Percentiles rank a stretch among this genome's conserved stretches.
phyloP scores from a whole-genome alignment of 2,888 invertebrate species.

The Aleiodes testaceus region DNA sequence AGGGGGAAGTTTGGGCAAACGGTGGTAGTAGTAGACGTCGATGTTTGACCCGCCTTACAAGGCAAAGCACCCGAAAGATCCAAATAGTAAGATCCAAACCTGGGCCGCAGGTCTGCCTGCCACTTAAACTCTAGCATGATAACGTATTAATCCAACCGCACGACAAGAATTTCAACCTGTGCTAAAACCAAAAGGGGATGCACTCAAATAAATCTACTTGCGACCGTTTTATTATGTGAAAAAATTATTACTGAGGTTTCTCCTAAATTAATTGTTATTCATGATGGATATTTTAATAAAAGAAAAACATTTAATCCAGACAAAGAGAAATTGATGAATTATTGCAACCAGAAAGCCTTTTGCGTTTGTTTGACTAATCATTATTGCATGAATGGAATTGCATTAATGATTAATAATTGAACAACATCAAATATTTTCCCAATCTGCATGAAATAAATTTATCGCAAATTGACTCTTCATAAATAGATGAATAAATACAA shows the following conservation, averaged over 20 bases:
- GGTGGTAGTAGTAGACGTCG: conserved; percentile 52
- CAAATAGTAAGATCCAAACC: conserved; percentile 34
- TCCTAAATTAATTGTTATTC: no score
- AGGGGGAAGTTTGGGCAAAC: conserved; percentile 5
- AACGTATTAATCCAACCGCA: conserved; percentile 63
- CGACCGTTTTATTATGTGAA: not conserved
- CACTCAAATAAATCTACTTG: not conserved
- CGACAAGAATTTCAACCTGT: conserved; percentile 55
- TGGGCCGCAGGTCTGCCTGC: conserved; percentile 54
- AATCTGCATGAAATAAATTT: no score
- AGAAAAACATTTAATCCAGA: no score
- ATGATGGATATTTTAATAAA: no score
- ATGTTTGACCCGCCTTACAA: conserved; percentile 67
- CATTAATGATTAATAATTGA: conserved; percentile 7
- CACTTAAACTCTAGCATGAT: conserved; percentile 67
- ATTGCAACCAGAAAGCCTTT: no score
- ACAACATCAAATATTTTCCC: not conserved
- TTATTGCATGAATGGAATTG: no score
- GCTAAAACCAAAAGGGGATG: conserved; percentile 16
- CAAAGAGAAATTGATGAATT: no score
- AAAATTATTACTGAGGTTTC: not conserved
- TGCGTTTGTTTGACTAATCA: no score
- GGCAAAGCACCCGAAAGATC: conserved; percentile 50
- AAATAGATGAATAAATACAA: not conserved
- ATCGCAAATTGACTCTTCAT: no score